phyloP scores from a whole-genome alignment of 2,113 vertebrate genomes.

The Nyctibius bracteatus region DNA sequence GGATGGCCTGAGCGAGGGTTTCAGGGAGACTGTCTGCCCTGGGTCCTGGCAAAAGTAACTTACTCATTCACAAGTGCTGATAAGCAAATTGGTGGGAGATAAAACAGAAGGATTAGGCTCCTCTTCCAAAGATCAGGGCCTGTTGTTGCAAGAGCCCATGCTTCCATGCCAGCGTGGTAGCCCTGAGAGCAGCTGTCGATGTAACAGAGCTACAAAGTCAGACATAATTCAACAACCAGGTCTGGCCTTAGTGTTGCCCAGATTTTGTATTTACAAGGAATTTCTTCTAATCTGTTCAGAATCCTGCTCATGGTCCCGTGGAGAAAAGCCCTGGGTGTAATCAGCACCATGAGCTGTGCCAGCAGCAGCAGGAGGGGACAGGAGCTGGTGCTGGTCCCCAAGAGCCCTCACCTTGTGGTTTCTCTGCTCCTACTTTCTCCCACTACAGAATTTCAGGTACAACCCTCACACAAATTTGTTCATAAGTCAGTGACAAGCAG shows the following conservation, averaged over 20 bases:
- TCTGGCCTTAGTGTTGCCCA: neutral
- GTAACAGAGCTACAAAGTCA: neutral
- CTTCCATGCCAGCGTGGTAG: neutral
- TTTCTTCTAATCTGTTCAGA: neutral
- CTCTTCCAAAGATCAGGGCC: conserved; percentile 11
- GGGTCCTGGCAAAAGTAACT: neutral
- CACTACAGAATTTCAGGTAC: neutral
- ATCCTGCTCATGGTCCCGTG: neutral
- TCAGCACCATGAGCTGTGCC: neutral
- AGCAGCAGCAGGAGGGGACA: neutral
- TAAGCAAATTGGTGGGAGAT: neutral
- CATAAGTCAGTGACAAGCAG: neutral
- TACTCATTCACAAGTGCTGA: neutral
- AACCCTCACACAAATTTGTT: neutral
- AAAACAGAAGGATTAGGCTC: neutral
- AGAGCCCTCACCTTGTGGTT: neutral
- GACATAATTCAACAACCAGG: neutral
- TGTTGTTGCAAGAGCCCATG: neutral
- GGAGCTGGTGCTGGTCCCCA: neutral
- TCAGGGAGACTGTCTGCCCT: neutral
- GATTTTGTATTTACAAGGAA: neutral
- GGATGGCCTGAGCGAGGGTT: neutral
- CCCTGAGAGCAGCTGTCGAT: neutral
- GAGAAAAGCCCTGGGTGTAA: neutral
- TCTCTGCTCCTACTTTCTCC: neutral